phyloP scores from a whole-genome alignment of 2,888 invertebrate genomes.

The Melinopterus prodromus region DNA sequence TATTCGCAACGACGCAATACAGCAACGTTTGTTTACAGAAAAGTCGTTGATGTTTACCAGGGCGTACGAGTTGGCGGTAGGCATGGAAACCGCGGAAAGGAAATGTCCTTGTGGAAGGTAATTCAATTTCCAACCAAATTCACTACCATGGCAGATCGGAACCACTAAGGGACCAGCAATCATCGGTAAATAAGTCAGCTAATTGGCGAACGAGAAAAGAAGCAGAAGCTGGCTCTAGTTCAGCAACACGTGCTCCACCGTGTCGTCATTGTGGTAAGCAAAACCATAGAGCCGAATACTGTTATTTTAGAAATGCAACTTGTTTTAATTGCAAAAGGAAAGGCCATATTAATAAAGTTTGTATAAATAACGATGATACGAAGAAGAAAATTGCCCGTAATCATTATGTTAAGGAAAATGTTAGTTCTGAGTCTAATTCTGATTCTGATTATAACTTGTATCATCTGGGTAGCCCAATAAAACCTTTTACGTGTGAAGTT shows the following conservation, averaged over 20 bases:
- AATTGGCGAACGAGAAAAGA: neutral
- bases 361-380: too few relatives aligned
- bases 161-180: neutral
- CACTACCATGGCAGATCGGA: neutral
- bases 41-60: neutral
- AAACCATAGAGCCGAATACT: constrained; percentile 13
- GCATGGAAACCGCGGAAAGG: constrained; percentile 22
- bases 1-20: constrained; percentile 8
- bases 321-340: constrained; percentile 19
- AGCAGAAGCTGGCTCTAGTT: neutral
- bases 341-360: too few relatives aligned
- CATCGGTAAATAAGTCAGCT: neutral
- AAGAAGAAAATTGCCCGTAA: constrained; percentile 8
- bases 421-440: neutral
- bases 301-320: constrained; percentile 24
- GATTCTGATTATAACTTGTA: constrained; percentile 18
- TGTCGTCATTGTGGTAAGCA: constrained; percentile 16
- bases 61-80: constrained; percentile 21
- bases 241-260: neutral
- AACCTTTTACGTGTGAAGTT: constrained; percentile 5
- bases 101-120: constrained; percentile 18
- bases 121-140: constrained; percentile 7
- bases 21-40: constrained; percentile 10
- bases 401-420: constrained; percentile 13
- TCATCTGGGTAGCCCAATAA: neutral